Evolutionary conservation across 2,888 invertebrate species (phyloP), one percentile per base, ranked within the genome.

Genomic region (Argyresthia albistria): DNA sequence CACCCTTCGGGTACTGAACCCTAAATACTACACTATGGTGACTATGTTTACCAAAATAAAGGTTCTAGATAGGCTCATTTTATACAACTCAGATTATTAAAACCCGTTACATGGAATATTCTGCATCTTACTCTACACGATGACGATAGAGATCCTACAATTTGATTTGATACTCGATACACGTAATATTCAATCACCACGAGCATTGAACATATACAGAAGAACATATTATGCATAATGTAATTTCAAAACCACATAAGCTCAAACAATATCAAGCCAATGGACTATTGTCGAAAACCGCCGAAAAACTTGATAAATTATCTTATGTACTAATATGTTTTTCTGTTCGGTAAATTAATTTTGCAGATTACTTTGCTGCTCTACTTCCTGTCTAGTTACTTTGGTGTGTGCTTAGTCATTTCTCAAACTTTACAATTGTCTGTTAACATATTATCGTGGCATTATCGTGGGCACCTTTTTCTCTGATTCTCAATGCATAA

Each of bases 221-320:
- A 42, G 11, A 12, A 10, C 1, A 11, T 42, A 7, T 2, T 42
- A 12, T 10, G 42, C 11, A 42, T 11, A 12, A 42, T 42, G 42
- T 12, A 10, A 42, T 12, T 12, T 12, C 11, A 42, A 25, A 25
- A 10, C n/a, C 39, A 39, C 11, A 39, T 39, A 39, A 39, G n/a
- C 8, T 39, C 7, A 39, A 39, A 11, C 1, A 39, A 39, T 39
- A 39, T 39, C 39, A 39, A 39, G n/a, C 6, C 25, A 25, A 25
- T 25, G 2, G 25, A 25, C 25, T 35, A 55, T 55, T 55, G 55
- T 55, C 53, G 25, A n/a, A 35, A 37, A 55, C 53, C 16, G 25
- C 51, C 14, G 25, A 16, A 10, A 15, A 45, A 9, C 39, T 12
- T 42, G 8, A 11, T 15, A 25, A 25, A 25, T 25, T 25, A 25